Evolutionary conservation across 2,888 invertebrate genomes (phyloP).

Genomic region (Stenichneumon culpator): DNA sequence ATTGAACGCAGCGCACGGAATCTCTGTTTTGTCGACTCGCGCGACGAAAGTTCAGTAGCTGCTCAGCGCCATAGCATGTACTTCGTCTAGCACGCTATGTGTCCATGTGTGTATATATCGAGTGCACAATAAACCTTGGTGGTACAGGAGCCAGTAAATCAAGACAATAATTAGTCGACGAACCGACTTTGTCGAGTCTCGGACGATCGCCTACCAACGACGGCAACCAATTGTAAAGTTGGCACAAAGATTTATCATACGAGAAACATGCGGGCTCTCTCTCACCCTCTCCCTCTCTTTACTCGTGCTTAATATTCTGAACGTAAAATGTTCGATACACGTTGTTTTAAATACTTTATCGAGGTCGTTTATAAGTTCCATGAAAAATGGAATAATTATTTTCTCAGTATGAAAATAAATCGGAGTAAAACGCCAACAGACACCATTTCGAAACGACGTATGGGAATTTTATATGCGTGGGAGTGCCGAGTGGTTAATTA

Average conservation of each 20-base stretch:
- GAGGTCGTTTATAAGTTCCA: not conserved
- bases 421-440: not conserved
- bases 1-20: constrained; percentile 72
- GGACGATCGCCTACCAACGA: constrained; percentile 48
- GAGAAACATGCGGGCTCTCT: constrained; percentile 3
- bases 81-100: not conserved
- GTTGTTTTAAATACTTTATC: not conserved
- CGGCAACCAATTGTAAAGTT: constrained; percentile 58
- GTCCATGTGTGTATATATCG: constrained; percentile 4
- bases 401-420: not conserved
- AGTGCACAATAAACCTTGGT: constrained; percentile 35
- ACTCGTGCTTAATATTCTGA: not conserved
- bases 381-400: not conserved
- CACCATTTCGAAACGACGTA: not conserved
- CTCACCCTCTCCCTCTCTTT: not conserved
- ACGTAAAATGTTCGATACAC: not conserved
- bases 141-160: constrained; percentile 56
- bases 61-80: not conserved
- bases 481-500: constrained; percentile 15
- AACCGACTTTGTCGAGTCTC: constrained; percentile 46
- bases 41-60: constrained; percentile 26
- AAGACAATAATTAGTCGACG: constrained; percentile 62
- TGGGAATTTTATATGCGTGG: not conserved
- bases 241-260: constrained; percentile 49
- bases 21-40: constrained; percentile 69